Conservation (phyloP, 2,888 invertebrate species). For the Platycnemis pennipes region DNA sequence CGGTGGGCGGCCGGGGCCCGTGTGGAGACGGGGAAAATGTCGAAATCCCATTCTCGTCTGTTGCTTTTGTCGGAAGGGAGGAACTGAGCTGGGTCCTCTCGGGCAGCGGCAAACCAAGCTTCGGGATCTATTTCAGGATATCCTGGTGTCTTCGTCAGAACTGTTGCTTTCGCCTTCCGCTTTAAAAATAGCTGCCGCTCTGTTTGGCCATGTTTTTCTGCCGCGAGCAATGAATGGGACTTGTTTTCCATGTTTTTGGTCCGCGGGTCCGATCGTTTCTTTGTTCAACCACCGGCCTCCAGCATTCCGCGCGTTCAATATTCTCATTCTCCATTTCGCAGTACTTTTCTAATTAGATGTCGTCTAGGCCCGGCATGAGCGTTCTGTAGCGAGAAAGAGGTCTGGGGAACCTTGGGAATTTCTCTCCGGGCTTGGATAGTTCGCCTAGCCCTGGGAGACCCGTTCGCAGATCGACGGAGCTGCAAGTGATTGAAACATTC, state of each 20-base stretch:
- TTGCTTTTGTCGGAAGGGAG: slow-evolving; percentile 39
- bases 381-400: neutral
- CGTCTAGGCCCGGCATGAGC: neutral
- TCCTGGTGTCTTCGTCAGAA: slow-evolving; percentile 68
- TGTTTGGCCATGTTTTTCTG: slow-evolving; percentile 63
- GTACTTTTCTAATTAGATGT: neutral
- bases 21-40: neutral
- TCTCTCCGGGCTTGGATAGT: neutral
- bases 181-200: slow-evolving; percentile 65
- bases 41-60: neutral
- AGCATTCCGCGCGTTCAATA: no score
- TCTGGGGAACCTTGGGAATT: neutral
- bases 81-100: slow-evolving; percentile 35
- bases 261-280: neutral
- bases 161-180: slow-evolving; percentile 55
- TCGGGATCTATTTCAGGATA: slow-evolving; percentile 58
- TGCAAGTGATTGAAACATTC: neutral
- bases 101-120: slow-evolving; percentile 62
- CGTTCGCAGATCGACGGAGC: neutral
- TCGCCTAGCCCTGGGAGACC: neutral
- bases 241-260: neutral
- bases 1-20: no score
- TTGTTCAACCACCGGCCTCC: no score
- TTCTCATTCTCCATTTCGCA: neutral
- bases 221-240: slow-evolving; percentile 53